Percentiles rank a stretch among this genome's conserved stretches.
Evolutionary conservation across 35 echinoderm and acorn worm genomes (phyloP).

Genomic region (Nesometra sesokonis): DNA sequence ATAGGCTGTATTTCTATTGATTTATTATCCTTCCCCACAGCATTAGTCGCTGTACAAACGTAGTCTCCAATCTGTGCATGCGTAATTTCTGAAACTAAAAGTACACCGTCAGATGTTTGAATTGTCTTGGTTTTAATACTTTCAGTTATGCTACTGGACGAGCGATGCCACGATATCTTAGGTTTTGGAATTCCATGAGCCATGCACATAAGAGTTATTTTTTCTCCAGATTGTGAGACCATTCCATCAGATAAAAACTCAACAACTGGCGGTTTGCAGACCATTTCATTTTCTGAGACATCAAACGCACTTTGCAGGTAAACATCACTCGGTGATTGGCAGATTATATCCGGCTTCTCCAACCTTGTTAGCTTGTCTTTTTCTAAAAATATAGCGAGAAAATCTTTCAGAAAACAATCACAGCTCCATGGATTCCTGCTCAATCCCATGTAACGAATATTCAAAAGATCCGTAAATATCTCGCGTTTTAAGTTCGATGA

Average conservation of each 20-base stretch:
- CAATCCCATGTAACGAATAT: not conserved
- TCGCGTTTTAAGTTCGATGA: not conserved
- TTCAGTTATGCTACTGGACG: not conserved
- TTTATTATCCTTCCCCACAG: not conserved
- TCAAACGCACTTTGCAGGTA: not conserved
- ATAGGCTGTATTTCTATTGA: not conserved
- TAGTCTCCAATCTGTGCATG: not conserved
- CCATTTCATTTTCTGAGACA: not conserved
- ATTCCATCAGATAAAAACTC: not conserved
- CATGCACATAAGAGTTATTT: not conserved
- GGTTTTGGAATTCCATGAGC: not conserved
- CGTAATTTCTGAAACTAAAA: not conserved
- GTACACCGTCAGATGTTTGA: not conserved
- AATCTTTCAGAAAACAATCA: not conserved
- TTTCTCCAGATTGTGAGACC: not conserved
- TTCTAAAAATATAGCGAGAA: not conserved
- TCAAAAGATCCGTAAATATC: not conserved
- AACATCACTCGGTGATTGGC: not conserved
- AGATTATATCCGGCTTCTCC: not conserved
- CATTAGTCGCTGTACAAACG: not conserved
- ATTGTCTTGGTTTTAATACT: not conserved
- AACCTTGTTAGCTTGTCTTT: not conserved
- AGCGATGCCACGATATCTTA: not conserved
- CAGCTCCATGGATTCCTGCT: not conserved
- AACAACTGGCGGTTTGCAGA: not conserved